Conservation (phyloP, 2,113 vertebrate species). For the Cranoglanis bouderius region DNA sequence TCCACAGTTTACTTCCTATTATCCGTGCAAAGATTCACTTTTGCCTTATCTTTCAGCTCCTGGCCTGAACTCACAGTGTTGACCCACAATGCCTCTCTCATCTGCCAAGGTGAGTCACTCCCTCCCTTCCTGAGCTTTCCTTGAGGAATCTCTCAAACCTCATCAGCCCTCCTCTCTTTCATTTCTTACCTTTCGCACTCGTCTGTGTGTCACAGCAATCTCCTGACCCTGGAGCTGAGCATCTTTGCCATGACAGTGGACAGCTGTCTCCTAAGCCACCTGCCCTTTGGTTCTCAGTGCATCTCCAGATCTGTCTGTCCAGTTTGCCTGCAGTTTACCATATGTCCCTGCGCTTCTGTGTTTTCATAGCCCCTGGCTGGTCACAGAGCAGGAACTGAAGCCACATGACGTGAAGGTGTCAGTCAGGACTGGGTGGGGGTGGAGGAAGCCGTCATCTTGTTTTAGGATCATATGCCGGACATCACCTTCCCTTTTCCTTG, state of each 20-base stretch:
- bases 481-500: slow-evolving; percentile 53
- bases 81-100: slow-evolving; percentile 39
- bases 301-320: slow-evolving; percentile 61
- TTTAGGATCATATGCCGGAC: slow-evolving; percentile 76
- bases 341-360: slow-evolving; percentile 43
- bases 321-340: slow-evolving; percentile 53
- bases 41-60: background rate
- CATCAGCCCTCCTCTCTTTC: slow-evolving; percentile 50
- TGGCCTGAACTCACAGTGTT: slow-evolving; percentile 17
- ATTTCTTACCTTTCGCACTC: slow-evolving; percentile 21
- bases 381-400: slow-evolving; percentile 57
- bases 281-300: slow-evolving; percentile 66
- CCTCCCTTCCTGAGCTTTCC: slow-evolving; percentile 31
- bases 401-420: slow-evolving; percentile 63
- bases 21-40: background rate
- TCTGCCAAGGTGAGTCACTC: slow-evolving; percentile 32
- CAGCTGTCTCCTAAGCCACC: slow-evolving; percentile 54
- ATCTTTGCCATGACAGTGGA: slow-evolving; percentile 48
- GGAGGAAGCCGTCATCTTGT: slow-evolving; percentile 68
- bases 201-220: slow-evolving; percentile 49
- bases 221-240: slow-evolving; percentile 35
- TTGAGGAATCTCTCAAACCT: slow-evolving; percentile 50
- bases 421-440: slow-evolving; percentile 55
- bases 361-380: slow-evolving; percentile 53
- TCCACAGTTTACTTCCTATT: background rate